A percentile compares a stretch with the other conserved stretches of the same genome.
phyloP scores from a whole-genome alignment of 2,113 vertebrate species.

The Calidris pygmaea region DNA sequence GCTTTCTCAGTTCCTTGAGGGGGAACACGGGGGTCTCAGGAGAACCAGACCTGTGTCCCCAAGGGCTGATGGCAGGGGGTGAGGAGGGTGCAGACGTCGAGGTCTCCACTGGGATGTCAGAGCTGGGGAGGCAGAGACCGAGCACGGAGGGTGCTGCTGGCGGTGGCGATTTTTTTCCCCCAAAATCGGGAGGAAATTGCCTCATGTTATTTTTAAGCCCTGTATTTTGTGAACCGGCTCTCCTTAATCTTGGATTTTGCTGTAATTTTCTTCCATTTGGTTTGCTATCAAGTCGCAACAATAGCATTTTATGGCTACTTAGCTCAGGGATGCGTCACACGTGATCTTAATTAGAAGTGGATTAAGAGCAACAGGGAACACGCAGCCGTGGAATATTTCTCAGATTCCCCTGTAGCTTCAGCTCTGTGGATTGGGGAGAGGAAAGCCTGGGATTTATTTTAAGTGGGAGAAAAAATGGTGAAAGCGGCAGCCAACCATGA shows the following conservation, averaged over 20 bases:
- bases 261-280: neutral
- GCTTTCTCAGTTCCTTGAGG: too few species aligned
- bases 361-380: neutral
- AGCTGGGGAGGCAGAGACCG: neutral
- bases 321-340: neutral
- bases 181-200: neutral
- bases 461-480: neutral
- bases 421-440: neutral
- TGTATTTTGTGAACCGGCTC: neutral
- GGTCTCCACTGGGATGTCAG: rapidly evolving
- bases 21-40: too few species aligned
- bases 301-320: neutral
- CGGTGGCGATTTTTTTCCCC: rapidly evolving
- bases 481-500: neutral
- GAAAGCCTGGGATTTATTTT: slow-evolving; percentile 5
- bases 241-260: slow-evolving; percentile 25
- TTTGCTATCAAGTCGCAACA: slow-evolving; percentile 6
- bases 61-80: neutral
- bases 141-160: neutral
- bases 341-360: slow-evolving; percentile 16
- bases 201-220: neutral
- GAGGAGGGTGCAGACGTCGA: neutral
- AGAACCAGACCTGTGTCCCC: too few species aligned
- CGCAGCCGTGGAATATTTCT: neutral
- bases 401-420: neutral